These are phyloP conservation scores for Cryptotermes secundus DNA, from an alignment of 1,140 invertebrate genomes.

Conservation along the genomic window DNA sequence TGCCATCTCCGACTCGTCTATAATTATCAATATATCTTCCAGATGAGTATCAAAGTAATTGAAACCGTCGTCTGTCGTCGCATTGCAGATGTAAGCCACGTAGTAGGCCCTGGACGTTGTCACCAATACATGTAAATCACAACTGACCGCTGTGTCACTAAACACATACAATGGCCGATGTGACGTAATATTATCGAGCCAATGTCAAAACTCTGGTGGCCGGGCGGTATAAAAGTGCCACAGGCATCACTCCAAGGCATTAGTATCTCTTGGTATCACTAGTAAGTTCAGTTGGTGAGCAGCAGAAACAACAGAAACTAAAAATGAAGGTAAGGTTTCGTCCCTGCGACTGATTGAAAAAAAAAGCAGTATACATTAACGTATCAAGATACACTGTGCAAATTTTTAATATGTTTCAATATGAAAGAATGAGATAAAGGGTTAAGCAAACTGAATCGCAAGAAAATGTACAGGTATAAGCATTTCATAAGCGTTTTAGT, in stretches of 20 bases:
- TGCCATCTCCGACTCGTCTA: no score
- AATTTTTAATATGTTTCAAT: no score
- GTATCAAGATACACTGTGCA: no score
- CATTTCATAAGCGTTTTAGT: no score
- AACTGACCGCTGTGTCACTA: background rate
- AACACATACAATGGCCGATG: conserved; percentile 1
- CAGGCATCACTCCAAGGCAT: background rate
- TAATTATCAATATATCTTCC: no score
- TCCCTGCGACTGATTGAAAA: no score
- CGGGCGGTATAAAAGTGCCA: conserved; percentile 17
- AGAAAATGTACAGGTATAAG: no score
- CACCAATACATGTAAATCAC: conserved; percentile 24
- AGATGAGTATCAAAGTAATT: no score
- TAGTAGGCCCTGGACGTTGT: background rate
- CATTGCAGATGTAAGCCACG: background rate
- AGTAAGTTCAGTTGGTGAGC: conserved; percentile 11
- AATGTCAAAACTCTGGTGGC: conserved; percentile 17
- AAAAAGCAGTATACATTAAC: no score
- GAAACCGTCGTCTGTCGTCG: no score
- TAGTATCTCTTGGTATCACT: background rate
- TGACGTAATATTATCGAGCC: conserved; percentile 26
- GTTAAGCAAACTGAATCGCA: no score
- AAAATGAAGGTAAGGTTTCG: background rate
- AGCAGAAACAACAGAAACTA: background rate
- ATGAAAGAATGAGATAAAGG: no score